Evolutionary conservation across 2,113 vertebrate genomes (phyloP).

Genomic region (Chelonoidis abingdonii): DNA sequence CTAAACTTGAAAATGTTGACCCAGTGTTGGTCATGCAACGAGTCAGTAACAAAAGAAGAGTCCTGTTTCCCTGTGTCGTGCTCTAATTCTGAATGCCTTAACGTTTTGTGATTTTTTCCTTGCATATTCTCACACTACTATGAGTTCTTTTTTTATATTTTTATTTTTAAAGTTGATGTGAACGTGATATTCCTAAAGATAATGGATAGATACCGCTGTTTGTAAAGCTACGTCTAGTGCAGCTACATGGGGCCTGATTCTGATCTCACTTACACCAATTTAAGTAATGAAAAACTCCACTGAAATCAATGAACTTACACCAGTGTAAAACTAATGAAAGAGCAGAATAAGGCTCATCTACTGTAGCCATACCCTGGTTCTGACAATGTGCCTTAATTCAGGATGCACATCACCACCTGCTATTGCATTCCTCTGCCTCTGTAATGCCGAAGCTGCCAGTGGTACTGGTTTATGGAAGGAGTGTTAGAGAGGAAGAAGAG

Average conservation of each 20-base stretch:
- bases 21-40: background rate
- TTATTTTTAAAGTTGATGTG: background rate
- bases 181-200: background rate
- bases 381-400: background rate
- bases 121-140: background rate
- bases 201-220: background rate
- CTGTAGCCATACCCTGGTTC: background rate
- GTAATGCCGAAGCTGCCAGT: background rate
- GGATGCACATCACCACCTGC: background rate
- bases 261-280: background rate
- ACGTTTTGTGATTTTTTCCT: background rate
- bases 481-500: background rate
- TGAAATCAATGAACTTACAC: background rate
- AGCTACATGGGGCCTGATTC: background rate
- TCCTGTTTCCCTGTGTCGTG: background rate
- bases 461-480: background rate
- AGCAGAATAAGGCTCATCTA: background rate
- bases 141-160: background rate
- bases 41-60: background rate
- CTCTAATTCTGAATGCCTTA: background rate
- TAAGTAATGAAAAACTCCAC: background rate
- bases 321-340: background rate
- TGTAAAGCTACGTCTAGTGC: background rate
- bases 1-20: slow-evolving; percentile 45
- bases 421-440: background rate